These are phyloP conservation scores for Ormia ochracea DNA, from an alignment of 2,888 invertebrate genomes.

Conservation along the genomic window DNA sequence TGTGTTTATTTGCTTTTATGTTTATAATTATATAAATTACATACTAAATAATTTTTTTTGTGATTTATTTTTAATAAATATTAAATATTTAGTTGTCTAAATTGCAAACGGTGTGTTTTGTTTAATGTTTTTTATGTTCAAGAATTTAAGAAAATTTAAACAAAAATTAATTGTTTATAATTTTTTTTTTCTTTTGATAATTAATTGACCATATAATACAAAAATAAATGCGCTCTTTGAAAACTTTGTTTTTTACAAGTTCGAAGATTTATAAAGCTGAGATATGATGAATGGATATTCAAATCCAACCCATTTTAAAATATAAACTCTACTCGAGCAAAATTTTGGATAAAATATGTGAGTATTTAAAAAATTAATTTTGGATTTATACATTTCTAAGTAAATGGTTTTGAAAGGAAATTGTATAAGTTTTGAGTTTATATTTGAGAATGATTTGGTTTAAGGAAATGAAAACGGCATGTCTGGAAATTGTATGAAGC, in stretches of 20 bases:
- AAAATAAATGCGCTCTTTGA: conserved; percentile 60
- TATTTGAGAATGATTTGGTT: no score
- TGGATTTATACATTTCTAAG: no score
- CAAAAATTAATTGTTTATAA: conserved; percentile 17
- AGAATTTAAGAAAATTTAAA: conserved; percentile 34
- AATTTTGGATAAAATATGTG: background rate
- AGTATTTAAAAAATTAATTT: background rate
- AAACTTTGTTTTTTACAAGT: conserved; percentile 14
- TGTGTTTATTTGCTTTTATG: conserved; percentile 40
- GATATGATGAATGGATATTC: background rate
- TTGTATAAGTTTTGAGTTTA: no score
- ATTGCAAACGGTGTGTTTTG: conserved; percentile 37
- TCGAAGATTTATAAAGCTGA: background rate
- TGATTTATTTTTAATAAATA: conserved; percentile 39
- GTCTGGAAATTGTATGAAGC: no score
- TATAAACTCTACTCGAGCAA: no score
- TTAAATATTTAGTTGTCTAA: conserved; percentile 46
- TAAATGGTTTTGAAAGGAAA: no score
- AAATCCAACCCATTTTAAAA: conserved; percentile 13
- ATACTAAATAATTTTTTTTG: conserved; percentile 50
- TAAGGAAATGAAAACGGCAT: no score
- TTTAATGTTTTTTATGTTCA: conserved; percentile 29
- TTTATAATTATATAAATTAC: conserved; percentile 31
- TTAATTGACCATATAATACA: conserved; percentile 60
- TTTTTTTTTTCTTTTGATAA: conserved; percentile 21